These are phyloP conservation scores for Premnoplex brunnescens DNA, from an alignment of 2,797 vertebrate species.

Conservation along the genomic window DNA sequence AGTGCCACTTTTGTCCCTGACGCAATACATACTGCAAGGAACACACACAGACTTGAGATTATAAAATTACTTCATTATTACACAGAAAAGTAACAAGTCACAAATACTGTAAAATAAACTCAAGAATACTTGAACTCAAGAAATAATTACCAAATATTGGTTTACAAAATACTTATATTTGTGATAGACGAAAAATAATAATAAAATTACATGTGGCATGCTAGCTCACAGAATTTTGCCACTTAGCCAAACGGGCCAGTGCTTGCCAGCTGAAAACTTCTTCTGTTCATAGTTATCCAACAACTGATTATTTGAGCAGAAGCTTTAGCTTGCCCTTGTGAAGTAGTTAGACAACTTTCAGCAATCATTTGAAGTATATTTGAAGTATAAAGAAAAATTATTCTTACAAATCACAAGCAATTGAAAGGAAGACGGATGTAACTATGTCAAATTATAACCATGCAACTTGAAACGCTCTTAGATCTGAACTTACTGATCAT, in stretches of 20 bases:
- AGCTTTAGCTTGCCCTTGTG: background rate
- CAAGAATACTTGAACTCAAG: background rate
- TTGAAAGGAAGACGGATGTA: background rate
- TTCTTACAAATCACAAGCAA: background rate
- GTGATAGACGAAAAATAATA: background rate
- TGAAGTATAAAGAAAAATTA: background rate
- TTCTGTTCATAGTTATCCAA: background rate
- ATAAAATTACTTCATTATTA: conserved; percentile 1
- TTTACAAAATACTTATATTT: background rate
- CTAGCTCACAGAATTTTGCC: background rate
- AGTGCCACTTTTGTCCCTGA: conserved; percentile 98
- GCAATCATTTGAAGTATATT: background rate
- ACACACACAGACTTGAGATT: conserved; percentile 54
- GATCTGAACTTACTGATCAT: conserved; percentile 1
- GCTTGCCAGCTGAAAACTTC: background rate
- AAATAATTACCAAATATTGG: background rate
- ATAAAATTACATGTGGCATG: background rate
- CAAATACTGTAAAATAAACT: background rate
- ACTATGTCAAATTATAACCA: background rate
- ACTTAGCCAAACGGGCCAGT: background rate
- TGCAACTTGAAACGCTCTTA: background rate
- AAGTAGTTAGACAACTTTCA: background rate
- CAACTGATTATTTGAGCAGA: background rate
- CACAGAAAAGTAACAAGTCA: background rate
- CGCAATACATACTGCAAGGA: conserved; percentile 92